Conservation (phyloP, 1,140 invertebrate genomes). For the Lucilia sericata region DNA sequence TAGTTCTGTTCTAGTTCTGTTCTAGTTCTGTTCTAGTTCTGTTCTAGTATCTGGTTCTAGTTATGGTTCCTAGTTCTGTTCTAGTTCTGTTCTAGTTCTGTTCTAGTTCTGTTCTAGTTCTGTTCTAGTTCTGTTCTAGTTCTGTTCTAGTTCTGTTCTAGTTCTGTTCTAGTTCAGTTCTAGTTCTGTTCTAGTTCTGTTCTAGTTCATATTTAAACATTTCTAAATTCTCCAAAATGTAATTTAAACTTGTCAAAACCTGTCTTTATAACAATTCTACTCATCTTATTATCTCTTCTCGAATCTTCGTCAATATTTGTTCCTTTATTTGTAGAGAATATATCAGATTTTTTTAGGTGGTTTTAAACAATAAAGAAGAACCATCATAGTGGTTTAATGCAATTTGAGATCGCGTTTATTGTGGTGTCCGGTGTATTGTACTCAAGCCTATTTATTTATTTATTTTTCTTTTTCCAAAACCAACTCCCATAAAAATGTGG, state of each 20-base stretch:
- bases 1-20: too few relatives aligned
- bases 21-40: too few relatives aligned
- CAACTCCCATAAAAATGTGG: neutral
- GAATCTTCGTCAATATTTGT: neutral
- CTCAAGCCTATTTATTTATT: neutral
- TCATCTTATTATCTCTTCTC: neutral
- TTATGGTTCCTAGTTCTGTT: too few relatives aligned
- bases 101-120: too few relatives aligned
- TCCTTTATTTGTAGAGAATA: neutral
- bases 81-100: too few relatives aligned
- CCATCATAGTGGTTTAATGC: neutral
- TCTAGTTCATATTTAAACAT: too few relatives aligned
- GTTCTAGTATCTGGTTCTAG: too few relatives aligned
- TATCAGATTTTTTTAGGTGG: neutral
- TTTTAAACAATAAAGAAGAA: neutral
- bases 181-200: too few relatives aligned
- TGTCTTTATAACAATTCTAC: neutral
- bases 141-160: too few relatives aligned
- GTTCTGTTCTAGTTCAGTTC: too few relatives aligned
- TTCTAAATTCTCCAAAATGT: too few relatives aligned
- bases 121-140: too few relatives aligned
- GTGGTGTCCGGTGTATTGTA: neutral
- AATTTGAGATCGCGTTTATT: constrained; percentile 14
- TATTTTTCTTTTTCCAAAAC: neutral
- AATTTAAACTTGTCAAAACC: neutral